Base-by-base conservation (phyloP, 2,113 vertebrate genomes). In the Pristiophorus japonicus region DNA sequence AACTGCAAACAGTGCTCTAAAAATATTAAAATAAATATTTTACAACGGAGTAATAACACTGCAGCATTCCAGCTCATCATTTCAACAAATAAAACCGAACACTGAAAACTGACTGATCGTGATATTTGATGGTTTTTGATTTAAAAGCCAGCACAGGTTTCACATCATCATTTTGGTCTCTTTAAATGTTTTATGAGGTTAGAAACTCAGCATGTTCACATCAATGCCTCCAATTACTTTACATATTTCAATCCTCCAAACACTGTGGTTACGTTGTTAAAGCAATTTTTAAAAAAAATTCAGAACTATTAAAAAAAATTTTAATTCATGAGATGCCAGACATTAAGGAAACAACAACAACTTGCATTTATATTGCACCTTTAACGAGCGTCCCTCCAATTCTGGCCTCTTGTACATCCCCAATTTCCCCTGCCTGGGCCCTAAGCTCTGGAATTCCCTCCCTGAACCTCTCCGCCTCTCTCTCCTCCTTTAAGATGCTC, bases 1-100 rank as follows among this genome's bases (percentile, higher is more conserved):
- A 81, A 81, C 38, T 42, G 38, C 78, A 42, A 81, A 81, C 38
- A 81, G 78, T 81, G 18, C 78, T 81, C 42, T 81, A 22, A 81
- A 81, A 81, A 81, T 22, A 81, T 42, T 81, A n/a, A 81, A 81
- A 45, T 81, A 81, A 81, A 81, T 81, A 81, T 81, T 81, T 81
- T 81, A 42, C 78, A 81, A 81, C 18, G 38, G 42, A 81, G 78
- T 42, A 81, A 81, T 42, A 81, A 81, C 38, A 81, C 14, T 81
- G 16, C 38, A 81, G 8, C 27, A 73, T 73, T 73, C 70, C 70
- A 73, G 38, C 42, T 81, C 16, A 7, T 81, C 38, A 81, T 42
- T 81, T 81, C 78, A 81, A 42, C 78, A 45, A 81, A 81, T 45
- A 81, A 59, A 42, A 81, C 78, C 14, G n/a, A 81, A 81, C 38